Evolutionary conservation across 2,888 invertebrate genomes (phyloP).

Genomic region (Glyphotaelius pellucidus): DNA sequence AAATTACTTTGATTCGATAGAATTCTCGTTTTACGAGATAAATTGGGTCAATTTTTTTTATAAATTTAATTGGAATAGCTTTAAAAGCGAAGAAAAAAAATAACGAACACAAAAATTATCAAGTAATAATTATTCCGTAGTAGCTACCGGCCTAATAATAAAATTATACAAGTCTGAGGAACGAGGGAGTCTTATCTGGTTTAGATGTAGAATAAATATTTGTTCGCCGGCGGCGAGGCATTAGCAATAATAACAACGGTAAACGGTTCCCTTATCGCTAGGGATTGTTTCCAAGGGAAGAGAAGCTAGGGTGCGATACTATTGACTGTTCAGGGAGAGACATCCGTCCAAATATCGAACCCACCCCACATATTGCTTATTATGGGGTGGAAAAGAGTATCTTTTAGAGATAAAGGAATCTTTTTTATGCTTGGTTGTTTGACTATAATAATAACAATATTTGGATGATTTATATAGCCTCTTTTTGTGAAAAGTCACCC

Average conservation of each 20-base stretch:
- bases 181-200: conserved; percentile 10
- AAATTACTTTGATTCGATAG: background rate
- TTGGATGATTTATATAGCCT: too few relatives aligned
- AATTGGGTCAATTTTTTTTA: too few relatives aligned
- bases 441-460: too few relatives aligned
- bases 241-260: conserved; percentile 26
- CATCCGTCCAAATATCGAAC: too few relatives aligned
- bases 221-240: background rate
- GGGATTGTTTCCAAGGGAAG: background rate
- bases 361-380: too few relatives aligned
- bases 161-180: background rate
- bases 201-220: conserved; percentile 42
- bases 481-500: too few relatives aligned
- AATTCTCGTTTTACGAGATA: background rate
- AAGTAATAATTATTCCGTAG: background rate
- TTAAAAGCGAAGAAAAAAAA: background rate
- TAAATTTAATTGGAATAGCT: background rate
- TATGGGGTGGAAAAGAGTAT: background rate
- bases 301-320: background rate
- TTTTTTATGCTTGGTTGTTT: background rate
- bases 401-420: background rate
- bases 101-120: background rate
- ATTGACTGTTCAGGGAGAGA: background rate
- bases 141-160: background rate
- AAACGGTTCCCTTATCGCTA: conserved; percentile 21